phyloP scores from a whole-genome alignment of 2,113 vertebrate genomes.

The Xiphorhynchus elegans region DNA sequence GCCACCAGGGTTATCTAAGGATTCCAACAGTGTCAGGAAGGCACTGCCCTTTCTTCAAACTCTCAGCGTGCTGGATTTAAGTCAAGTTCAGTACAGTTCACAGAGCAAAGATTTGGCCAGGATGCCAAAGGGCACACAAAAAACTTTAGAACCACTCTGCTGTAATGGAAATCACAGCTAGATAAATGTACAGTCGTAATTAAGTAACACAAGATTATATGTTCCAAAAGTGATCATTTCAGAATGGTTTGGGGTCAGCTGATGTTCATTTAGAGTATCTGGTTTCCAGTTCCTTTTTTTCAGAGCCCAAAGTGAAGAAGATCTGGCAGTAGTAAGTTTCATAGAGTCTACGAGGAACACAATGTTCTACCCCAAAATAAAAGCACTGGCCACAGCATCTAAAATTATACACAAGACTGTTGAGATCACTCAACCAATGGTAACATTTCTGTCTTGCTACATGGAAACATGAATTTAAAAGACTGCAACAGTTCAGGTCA shows the following conservation, averaged over 20 bases:
- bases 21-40: background rate
- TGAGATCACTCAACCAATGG: background rate
- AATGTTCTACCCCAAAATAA: conserved; percentile 54
- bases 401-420: background rate
- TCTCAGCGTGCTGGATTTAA: background rate
- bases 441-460: background rate
- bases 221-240: conserved; percentile 12
- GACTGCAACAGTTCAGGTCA: background rate
- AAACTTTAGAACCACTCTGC: background rate
- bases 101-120: background rate
- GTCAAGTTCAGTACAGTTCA: background rate
- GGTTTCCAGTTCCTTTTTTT: background rate
- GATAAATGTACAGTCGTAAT: background rate
- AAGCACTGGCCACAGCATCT: background rate
- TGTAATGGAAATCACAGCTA: background rate
- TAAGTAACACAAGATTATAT: background rate
- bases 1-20: background rate
- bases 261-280: background rate
- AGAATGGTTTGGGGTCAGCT: conserved; percentile 19
- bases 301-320: background rate
- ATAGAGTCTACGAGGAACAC: background rate
- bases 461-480: background rate
- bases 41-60: background rate
- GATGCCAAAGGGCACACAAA: background rate
- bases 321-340: background rate